These are phyloP conservation scores for Strigamia transsilvanica DNA, from an alignment of 2,888 invertebrate genomes.

Conservation along the genomic window DNA sequence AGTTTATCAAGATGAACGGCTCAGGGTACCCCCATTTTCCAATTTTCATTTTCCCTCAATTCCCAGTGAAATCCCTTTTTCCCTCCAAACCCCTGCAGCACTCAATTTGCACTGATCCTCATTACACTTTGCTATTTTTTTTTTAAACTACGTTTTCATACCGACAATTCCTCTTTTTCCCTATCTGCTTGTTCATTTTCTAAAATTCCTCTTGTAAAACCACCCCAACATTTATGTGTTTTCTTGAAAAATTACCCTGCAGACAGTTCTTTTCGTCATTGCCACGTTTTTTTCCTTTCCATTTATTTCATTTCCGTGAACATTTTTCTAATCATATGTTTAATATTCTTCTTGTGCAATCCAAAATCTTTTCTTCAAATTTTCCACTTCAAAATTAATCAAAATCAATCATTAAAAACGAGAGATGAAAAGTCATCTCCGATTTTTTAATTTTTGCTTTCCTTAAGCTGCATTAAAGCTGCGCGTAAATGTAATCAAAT, in stretches of 20 bases:
- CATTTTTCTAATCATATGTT: not conserved
- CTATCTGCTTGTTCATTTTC: slow-evolving; percentile 24
- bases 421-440: not conserved
- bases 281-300: not conserved
- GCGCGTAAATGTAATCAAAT: too few relatives aligned
- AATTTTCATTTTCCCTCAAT: not conserved
- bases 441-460: not conserved
- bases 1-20: slow-evolving; percentile 12
- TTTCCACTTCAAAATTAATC: slow-evolving; percentile 15
- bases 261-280: not conserved
- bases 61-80: not conserved
- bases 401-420: not conserved
- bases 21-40: slow-evolving; percentile 23
- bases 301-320: slow-evolving; percentile 18
- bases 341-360: not conserved
- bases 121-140: not conserved
- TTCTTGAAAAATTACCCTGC: slow-evolving; percentile 2
- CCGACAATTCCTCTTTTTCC: not conserved
- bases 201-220: slow-evolving; percentile 3
- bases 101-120: slow-evolving; percentile 39
- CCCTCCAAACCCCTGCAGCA: not conserved
- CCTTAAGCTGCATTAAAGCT: too few relatives aligned
- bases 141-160: slow-evolving; percentile 36
- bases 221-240: not conserved
- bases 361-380: not conserved